A percentile compares a stretch with the other conserved stretches of the same genome.
phyloP scores from a whole-genome alignment of 1,140 invertebrate genomes.

The Helicoverpa armigera region DNA sequence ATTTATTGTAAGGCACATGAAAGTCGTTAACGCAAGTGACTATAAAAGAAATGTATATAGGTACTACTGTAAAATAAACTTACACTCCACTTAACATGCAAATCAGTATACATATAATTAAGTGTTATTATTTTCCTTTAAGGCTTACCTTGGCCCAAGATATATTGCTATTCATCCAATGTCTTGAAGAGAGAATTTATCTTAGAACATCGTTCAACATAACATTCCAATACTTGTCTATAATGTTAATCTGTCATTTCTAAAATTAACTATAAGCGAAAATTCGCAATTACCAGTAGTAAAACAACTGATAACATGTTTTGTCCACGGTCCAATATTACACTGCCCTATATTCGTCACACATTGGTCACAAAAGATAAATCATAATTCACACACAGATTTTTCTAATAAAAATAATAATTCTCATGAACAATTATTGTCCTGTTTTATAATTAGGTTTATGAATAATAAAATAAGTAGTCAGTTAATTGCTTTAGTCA shows the following conservation, averaged over 20 bases:
- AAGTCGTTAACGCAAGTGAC: no score
- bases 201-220: no score
- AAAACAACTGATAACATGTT: not conserved
- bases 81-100: no score
- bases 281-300: not conserved
- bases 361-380: slow-evolving; percentile 1
- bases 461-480: slow-evolving; percentile 2
- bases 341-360: not conserved
- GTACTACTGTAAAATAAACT: no score
- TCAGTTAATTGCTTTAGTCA: slow-evolving; percentile 2
- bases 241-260: not conserved
- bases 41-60: no score
- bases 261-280: not conserved
- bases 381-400: not conserved
- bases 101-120: no score
- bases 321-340: not conserved
- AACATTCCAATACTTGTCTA: no score
- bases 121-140: no score
- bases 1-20: no score
- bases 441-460: slow-evolving; percentile 10
- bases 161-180: no score
- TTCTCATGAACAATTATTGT: slow-evolving; percentile 8
- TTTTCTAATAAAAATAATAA: not conserved
- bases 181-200: no score
- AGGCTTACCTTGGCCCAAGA: no score